Conservation (phyloP, 1,140 invertebrate species). For the Danaus plexippus region DNA sequence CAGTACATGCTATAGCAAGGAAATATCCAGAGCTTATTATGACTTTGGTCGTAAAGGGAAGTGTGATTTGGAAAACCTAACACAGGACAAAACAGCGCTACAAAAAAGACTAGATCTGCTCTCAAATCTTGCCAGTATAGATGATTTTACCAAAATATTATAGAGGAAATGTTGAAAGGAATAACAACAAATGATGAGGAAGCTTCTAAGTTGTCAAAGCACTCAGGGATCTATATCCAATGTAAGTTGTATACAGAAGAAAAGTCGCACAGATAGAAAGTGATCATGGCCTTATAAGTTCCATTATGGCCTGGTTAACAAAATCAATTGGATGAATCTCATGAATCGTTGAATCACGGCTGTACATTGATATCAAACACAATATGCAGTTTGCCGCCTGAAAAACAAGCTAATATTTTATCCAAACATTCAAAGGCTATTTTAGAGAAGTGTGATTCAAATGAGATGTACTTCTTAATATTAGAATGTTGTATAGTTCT, state of each 20-base stretch:
- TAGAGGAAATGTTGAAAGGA: constrained; percentile 55
- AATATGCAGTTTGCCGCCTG: constrained; percentile 41
- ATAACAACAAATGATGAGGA: constrained; percentile 34
- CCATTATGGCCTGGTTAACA: constrained; percentile 44
- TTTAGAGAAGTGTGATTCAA: constrained; percentile 35
- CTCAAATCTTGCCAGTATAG: constrained; percentile 53
- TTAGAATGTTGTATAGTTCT: constrained; percentile 58
- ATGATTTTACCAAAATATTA: constrained; percentile 58
- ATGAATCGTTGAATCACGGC: constrained; percentile 37
- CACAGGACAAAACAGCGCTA: constrained; percentile 40
- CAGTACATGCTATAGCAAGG: constrained; percentile 47
- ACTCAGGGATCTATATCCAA: constrained; percentile 47
- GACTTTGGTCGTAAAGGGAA: constrained; percentile 54
- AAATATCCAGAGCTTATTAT: constrained; percentile 56
- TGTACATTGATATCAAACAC: constrained; percentile 54
- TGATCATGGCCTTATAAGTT: constrained; percentile 56
- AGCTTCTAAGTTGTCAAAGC: constrained; percentile 45
- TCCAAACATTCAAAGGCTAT: constrained; percentile 34
- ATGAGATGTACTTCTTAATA: constrained; percentile 44
- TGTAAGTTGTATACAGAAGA: constrained; percentile 39
- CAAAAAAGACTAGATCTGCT: constrained; percentile 49
- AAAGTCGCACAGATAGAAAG: constrained; percentile 57
- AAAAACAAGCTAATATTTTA: constrained; percentile 46
- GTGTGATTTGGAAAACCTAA: constrained; percentile 50
- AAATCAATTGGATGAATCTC: constrained; percentile 31